Evolutionary conservation across 2,888 invertebrate species (phyloP), one percentile per base, ranked within the genome.

Genomic region (Caenorhabditis sp.): DNA sequence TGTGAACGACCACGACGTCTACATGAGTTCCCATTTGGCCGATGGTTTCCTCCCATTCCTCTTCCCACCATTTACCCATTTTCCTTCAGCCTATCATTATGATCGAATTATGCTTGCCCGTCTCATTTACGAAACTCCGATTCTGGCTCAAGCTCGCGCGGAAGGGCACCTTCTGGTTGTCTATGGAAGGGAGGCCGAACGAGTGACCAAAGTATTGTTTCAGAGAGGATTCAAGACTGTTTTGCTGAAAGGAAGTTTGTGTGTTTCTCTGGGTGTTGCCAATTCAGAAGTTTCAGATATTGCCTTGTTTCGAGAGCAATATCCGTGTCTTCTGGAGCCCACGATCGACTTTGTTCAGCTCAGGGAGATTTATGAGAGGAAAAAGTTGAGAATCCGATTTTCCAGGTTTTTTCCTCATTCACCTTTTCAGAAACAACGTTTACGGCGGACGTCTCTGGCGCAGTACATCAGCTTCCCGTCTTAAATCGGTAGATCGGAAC

Each of bases 151-250:
- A 41, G 76, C 73, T 3, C 61, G 56, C 39, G 55, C 39, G 0
- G 71, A 71, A 43, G 53, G 56, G 6, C 66, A 71, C 43, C 27
- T 65, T 6, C 46, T 77, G 4, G 66, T 77, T 0, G 58, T 77
- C 9, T 77, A 77, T 43, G 77, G 77, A 45, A 61, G 72, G 46
- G 77, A 77, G 35, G 65, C 61, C 4, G 79, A 76, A 24, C 45
- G 68, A 41, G 70, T 81, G 9, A 56, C 81, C 4, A 61, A 75
- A 30, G 79, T 79, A 17, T 43, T 83, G 2, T 78, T 73, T 35
- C 73, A 83, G 43, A 48, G 83, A 22, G 81, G 81, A 15, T 80
- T 71, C 52, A 79, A 80, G 13, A 78, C 80, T 2, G 70, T 83
- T 1, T 35, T 76, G 2, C 46, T 83, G 39, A 75, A 48, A 61